Conservation (phyloP, 1,140 invertebrate species). For the Rhagoletis pomonella region DNA sequence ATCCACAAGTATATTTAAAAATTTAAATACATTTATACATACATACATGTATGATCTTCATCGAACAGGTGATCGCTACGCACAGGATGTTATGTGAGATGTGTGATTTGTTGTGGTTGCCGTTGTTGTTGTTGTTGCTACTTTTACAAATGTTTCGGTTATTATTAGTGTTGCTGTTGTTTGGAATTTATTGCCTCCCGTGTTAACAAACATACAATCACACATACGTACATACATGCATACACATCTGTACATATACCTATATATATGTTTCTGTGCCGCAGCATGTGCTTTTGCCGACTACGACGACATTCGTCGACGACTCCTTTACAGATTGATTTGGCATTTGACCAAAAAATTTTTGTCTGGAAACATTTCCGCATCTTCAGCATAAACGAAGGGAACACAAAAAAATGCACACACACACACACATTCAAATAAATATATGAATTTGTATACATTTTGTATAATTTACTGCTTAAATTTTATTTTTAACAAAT, state of each 20-base stretch:
- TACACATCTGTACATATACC: neutral
- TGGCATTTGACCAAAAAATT: slow-evolving; percentile 54
- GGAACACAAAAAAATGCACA: neutral
- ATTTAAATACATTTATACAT: too few species aligned
- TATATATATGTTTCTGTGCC: neutral
- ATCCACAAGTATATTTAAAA: neutral
- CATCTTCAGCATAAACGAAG: slow-evolving; percentile 32
- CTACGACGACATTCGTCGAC: neutral
- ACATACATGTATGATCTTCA: neutral
- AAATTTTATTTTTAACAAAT: slow-evolving; percentile 38
- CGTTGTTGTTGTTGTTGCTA: neutral
- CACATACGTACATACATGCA: neutral
- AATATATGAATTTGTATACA: neutral
- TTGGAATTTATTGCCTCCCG: slow-evolving; percentile 9
- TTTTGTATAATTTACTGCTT: neutral
- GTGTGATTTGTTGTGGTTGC: slow-evolving; percentile 29
- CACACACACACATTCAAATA: neutral
- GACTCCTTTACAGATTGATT: slow-evolving; percentile 39
- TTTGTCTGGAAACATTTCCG: slow-evolving; percentile 55
- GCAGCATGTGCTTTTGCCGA: neutral
- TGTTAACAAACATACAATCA: neutral
- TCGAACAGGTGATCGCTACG: slow-evolving; percentile 36
- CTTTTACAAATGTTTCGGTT: slow-evolving; percentile 21
- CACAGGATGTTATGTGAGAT: neutral
- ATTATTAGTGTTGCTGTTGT: slow-evolving; percentile 29